Evolutionary conservation across 2,113 vertebrate genomes (phyloP).

Genomic region (Pampusana beccarii): DNA sequence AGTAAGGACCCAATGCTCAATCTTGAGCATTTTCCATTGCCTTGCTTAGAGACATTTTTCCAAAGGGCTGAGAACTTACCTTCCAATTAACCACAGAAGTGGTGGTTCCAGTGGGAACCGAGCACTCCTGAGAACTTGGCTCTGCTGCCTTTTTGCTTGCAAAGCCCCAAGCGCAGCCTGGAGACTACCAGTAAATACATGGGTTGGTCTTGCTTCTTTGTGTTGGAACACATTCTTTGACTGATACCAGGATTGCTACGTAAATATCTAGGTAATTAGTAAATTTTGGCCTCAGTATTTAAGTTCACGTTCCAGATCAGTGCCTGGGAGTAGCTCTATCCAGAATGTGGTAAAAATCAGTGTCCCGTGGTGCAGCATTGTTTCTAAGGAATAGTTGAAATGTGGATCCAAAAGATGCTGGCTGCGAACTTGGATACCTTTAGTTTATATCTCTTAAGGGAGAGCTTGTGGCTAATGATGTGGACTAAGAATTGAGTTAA

Average conservation of each 20-base stretch:
- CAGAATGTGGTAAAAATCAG: not conserved
- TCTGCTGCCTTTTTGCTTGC: not conserved
- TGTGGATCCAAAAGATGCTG: not conserved
- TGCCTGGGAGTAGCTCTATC: not conserved
- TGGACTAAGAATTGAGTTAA: not conserved
- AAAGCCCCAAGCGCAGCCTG: accelerated
- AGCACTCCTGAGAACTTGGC: not conserved
- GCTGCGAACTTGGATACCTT: not conserved
- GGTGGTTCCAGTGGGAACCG: not conserved
- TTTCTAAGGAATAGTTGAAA: not conserved
- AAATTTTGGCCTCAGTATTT: not conserved
- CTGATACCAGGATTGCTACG: not conserved
- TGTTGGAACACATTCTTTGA: not conserved
- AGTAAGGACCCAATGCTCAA: not conserved
- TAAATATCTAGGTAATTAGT: not conserved
- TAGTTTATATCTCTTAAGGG: not conserved
- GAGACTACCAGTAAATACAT: not conserved
- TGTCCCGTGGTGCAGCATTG: not conserved
- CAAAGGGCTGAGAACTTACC: not conserved
- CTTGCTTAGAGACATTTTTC: not conserved
- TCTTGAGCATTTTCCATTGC: not conserved
- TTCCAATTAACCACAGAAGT: not conserved
- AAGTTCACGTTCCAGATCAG: not conserved
- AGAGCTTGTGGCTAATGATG: not conserved
- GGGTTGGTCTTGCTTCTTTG: not conserved